Evolutionary conservation across 2,888 invertebrate species (phyloP), one percentile per base, ranked within the genome.

Genomic region (Caradrina clavipalpis): DNA sequence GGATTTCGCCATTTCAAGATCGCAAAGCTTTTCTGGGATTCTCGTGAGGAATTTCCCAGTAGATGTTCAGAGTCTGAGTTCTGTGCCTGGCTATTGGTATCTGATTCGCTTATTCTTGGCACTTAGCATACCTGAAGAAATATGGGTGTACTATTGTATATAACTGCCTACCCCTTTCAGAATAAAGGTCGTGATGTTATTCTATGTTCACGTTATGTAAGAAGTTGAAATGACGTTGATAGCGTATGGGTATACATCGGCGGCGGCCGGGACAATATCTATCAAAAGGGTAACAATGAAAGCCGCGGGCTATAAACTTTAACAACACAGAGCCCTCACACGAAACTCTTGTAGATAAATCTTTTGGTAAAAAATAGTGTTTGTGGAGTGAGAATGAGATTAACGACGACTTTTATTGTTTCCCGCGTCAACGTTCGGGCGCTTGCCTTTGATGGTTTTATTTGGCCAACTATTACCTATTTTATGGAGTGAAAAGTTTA

Each of bases 371-470:
- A 65, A 49, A 70, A 59, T 70, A 58, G 56, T 75, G 65, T 61
- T 73, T 59, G 71, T 75, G 58, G 50, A 54, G 78, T 57, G 79
- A 45, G 71, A 71, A 60, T 54, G 54, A 78, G 79, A 78, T 78
- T 75, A 79, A 78, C 78, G 76, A 64, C 60, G 78, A 78, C 78
- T 70, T 78, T 78, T 78, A 78, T 78, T 79, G 79, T 70, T 22
- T 17, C 62, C 61, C 39, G 60, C 79, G 71, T 78, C 78, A 75
- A 56, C 63, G 78, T 60, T 15, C 53, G 31, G 19, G 42, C 63
- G 64, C n/a, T 57, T 39, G 70, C 31, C 47, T 47, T 51, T 57
- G 75, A 78, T 67, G 57, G 50, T 75, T 63, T 75, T 79, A 75
- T 79, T 78, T 59, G 71, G 53, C 8, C 53, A 64, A 61, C 54